Base-by-base conservation (phyloP, 1,140 invertebrate genomes). In the Papilio helenus region DNA sequence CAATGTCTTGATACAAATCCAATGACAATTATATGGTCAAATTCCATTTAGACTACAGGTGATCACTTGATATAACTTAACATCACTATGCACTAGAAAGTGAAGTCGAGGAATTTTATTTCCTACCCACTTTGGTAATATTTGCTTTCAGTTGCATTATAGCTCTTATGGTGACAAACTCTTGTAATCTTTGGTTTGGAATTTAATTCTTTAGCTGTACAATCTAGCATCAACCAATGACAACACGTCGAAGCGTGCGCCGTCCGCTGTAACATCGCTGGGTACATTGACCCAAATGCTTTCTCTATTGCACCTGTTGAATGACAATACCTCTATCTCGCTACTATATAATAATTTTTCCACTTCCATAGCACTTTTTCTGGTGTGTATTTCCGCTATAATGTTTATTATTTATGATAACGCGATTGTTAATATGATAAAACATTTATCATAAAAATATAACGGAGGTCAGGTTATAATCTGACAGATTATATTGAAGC, bases 271-370 rank as follows among this genome's bases (percentile, higher is more conserved):
- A 26, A 29, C 61, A 23, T 20, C 72, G 72, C 72, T 46, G 72
- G 20, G 72, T 74, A 74, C 72, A 29, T 74, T 44, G 72, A 74
- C 72, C 72, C 23, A 74, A 44, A 74, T 74, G 72, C 72, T 49
- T 46, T 74, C 39, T 49, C 72, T 49, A 26, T 74, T 49, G 23
- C 72, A 74, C 72, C 42, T 74, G 44, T 44, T 16, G 18, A 49
- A 46, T 9, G 26, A 8, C 14, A 12, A 74, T 74, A 49, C 1
- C 44, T 44, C 39, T 51, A 74, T 74, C 72, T 49, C 72, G 10
- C 42, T 72, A n/a, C 9, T 49, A 44, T 44, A 49, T 49, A 74
- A 73, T 74, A 29, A 49, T 26, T 46, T 73, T 74, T 74, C 23
- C 18, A 74, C 2, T 44, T 29, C 44, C 20, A 16, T 34, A 9